Evolutionary conservation across 2,888 invertebrate genomes (phyloP).

Genomic region (Sisyra nigra): DNA sequence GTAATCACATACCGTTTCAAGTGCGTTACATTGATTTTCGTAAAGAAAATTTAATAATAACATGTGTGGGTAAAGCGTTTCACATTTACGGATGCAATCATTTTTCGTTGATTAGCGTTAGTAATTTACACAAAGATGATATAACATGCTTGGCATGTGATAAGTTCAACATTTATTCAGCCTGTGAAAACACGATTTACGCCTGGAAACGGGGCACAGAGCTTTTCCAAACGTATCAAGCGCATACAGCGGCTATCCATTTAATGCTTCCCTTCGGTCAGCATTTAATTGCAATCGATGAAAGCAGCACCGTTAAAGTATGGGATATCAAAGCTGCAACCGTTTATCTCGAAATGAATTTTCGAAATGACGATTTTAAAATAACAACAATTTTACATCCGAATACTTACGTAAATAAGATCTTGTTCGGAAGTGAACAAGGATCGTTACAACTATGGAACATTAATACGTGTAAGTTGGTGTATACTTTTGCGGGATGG

Average conservation of each 20-base stretch:
- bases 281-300: conserved; percentile 78
- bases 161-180: conserved; percentile 60
- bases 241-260: conserved; percentile 57
- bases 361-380: conserved; percentile 50
- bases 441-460: conserved; percentile 85
- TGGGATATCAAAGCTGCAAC: conserved; percentile 72
- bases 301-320: conserved; percentile 54
- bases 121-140: conserved; percentile 61
- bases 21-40: conserved; percentile 70
- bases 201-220: conserved; percentile 83
- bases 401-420: conserved; percentile 85
- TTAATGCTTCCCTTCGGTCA: conserved; percentile 68
- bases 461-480: conserved; percentile 54
- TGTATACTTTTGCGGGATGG: conserved; percentile 69
- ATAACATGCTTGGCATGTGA: conserved; percentile 68
- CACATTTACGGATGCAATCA: conserved; percentile 81
- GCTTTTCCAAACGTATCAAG: conserved; percentile 61
- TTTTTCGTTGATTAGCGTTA: conserved; percentile 67
- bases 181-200: conserved; percentile 57
- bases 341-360: conserved; percentile 48
- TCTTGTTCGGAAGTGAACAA: conserved; percentile 73
- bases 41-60: conserved; percentile 75
- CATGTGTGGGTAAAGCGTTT: conserved; percentile 82
- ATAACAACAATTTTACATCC: conserved; percentile 82
- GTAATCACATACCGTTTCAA: conserved; percentile 76